These are phyloP conservation scores for Solen grandis DNA, from an alignment of 1,140 invertebrate species.

Conservation along the genomic window DNA sequence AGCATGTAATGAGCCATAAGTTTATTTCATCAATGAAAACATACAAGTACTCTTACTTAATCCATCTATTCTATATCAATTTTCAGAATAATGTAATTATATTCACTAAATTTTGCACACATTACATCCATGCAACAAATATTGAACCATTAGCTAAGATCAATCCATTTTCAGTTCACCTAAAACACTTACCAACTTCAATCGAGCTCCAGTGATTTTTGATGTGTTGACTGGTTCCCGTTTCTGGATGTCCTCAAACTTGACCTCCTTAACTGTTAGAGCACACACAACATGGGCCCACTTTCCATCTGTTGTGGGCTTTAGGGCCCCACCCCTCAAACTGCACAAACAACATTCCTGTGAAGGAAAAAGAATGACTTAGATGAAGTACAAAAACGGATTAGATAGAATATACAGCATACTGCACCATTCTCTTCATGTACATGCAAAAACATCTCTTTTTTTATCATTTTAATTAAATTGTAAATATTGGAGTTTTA, in stretches of 20 bases:
- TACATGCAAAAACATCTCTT: neutral
- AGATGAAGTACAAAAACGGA: neutral
- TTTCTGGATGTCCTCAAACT: constrained; percentile 96
- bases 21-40: no score
- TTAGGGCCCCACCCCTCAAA: constrained; percentile 85
- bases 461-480: no score
- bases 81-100: no score
- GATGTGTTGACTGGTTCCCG: constrained; percentile 93
- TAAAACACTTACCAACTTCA: constrained; percentile 80
- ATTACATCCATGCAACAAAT: no score
- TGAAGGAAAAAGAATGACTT: constrained; percentile 55
- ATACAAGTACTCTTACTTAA: no score
- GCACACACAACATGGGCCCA: constrained; percentile 99
- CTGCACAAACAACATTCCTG: constrained; percentile 83
- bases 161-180: no score
- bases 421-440: neutral
- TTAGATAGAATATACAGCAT: no score
- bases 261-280: constrained; percentile 97
- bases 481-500: no score
- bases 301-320: constrained; percentile 84
- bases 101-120: no score
- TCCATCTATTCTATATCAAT: no score
- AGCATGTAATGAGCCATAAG: no score
- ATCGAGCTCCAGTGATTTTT: constrained; percentile 67
- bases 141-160: no score